These are phyloP conservation scores for Drosophila parvula DNA, from an alignment of 1,140 invertebrate species.

Conservation along the genomic window DNA sequence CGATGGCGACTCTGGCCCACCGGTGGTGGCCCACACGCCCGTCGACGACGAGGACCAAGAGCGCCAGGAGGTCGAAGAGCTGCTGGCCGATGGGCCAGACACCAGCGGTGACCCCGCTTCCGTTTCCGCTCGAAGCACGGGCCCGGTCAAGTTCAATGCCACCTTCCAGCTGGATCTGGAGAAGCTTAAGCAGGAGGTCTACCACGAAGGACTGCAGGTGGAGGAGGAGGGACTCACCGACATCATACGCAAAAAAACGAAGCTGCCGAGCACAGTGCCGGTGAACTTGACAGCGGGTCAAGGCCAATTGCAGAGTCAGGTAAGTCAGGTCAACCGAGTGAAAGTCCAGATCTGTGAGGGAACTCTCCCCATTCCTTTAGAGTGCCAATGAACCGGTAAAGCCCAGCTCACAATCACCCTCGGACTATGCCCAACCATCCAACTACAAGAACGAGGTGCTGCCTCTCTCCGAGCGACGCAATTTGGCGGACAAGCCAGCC, in stretches of 20 bases:
- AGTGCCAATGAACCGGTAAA: constrained; percentile 74
- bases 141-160: constrained; percentile 85
- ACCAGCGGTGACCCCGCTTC: constrained; percentile 6
- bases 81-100: constrained; percentile 63
- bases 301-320: constrained; percentile 54
- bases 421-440: constrained; percentile 57
- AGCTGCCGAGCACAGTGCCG: constrained; percentile 84
- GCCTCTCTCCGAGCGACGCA: constrained; percentile 25
- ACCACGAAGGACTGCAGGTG: constrained; percentile 91
- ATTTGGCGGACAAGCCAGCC: constrained; percentile 8
- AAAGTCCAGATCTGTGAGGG: background rate
- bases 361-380: constrained; percentile 12
- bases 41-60: constrained; percentile 79
- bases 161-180: constrained; percentile 89
- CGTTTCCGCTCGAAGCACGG: constrained; percentile 2
- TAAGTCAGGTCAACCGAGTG: constrained; percentile 7
- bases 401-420: constrained; percentile 35
- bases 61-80: constrained; percentile 25
- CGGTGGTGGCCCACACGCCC: constrained; percentile 71
- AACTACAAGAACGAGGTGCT: constrained; percentile 77
- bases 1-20: constrained; percentile 81
- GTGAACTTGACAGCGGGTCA: constrained; percentile 56
- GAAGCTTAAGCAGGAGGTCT: constrained; percentile 90
- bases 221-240: constrained; percentile 92
- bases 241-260: constrained; percentile 88